Evolutionary conservation across 1,140 invertebrate genomes (phyloP).

Genomic region (Dendroctonus valens): DNA sequence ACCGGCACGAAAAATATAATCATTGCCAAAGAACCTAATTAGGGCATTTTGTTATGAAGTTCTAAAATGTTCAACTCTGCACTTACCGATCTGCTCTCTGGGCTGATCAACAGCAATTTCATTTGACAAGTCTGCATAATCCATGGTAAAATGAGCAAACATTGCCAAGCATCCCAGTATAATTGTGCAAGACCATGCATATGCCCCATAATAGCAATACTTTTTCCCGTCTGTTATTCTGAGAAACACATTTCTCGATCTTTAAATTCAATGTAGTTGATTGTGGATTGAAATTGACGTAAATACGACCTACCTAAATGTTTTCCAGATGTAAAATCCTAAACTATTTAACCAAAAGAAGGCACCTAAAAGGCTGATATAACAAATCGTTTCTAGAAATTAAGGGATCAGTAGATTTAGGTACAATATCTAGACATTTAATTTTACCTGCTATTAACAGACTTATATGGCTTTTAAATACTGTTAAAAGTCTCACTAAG

Average conservation of each 20-base stretch:
- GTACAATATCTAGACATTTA: not conserved
- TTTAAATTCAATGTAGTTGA: conserved; percentile 45
- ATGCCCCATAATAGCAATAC: conserved; percentile 81
- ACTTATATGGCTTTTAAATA: conserved; percentile 74
- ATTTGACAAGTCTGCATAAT: conserved; percentile 54
- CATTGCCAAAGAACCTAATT: conserved; percentile 71
- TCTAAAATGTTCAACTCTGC: not conserved
- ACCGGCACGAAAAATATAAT: conserved; percentile 78
- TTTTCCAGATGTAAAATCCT: conserved; percentile 84
- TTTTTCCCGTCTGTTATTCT: conserved; percentile 78
- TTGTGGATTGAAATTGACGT: not conserved
- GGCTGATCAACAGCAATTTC: conserved; percentile 44
- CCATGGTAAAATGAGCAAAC: conserved; percentile 78
- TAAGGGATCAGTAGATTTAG: conserved; percentile 27
- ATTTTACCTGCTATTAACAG: conserved; percentile 69
- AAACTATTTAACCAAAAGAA: conserved; percentile 84
- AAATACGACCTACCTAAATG: conserved; percentile 61
- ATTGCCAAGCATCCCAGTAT: conserved; percentile 69
- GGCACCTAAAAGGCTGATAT: conserved; percentile 69
- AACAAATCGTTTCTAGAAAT: conserved; percentile 70
- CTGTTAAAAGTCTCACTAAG: conserved; percentile 74
- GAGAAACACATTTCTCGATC: conserved; percentile 78
- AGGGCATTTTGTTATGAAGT: not conserved
- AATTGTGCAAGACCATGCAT: conserved; percentile 72
- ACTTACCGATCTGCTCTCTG: conserved; percentile 63